Evolutionary conservation across 2,888 invertebrate species (phyloP), one percentile per base, ranked within the genome.

Genomic region (Acanthoscelides obtectus): DNA sequence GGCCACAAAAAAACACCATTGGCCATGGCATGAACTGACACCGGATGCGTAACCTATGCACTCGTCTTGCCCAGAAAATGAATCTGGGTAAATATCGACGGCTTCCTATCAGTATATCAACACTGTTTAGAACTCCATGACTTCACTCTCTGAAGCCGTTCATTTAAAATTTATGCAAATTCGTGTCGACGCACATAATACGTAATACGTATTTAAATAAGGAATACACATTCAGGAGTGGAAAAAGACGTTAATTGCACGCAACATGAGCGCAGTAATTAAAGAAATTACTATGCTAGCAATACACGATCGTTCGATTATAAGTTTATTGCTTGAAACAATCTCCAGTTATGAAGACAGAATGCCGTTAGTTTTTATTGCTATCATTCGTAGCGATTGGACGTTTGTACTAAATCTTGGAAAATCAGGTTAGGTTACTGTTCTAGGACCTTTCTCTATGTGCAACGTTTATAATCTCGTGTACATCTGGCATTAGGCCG

Each of bases 211-310:
- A 45, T 45, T 45, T 45, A 45, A 45, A 45, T 45, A 70, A 66
- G 66, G 22, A 6, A 22, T 22, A 45, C 66, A 45, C 66, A 21
- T 20, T 22, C 64, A 68, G 68, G 21, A 71, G 70, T 71, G n/a
- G 67, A 69, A 70, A 22, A 22, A 22, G 72, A 70, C 71, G 27
- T 69, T 73, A 70, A 73, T 71, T 72, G 72, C 70, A 72, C 20
- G 71, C 69, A 69, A 70, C 70, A 45, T 64, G 65, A 70, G 70
- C 66, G 71, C 68, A 70, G 70, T 73, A 71, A 73, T 72, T 71
- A 67, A 70, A 69, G 70, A 70, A 73, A 72, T 73, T 73, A 73
- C 70, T 72, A 72, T 69, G 66, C 68, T 22, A 70, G 72, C 67
- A 65, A 67, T 45, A 22, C 25, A 45, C 5, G 64, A 72, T 66